Conservation (phyloP, 2,797 vertebrate genomes). For the Myotis myotis region DNA sequence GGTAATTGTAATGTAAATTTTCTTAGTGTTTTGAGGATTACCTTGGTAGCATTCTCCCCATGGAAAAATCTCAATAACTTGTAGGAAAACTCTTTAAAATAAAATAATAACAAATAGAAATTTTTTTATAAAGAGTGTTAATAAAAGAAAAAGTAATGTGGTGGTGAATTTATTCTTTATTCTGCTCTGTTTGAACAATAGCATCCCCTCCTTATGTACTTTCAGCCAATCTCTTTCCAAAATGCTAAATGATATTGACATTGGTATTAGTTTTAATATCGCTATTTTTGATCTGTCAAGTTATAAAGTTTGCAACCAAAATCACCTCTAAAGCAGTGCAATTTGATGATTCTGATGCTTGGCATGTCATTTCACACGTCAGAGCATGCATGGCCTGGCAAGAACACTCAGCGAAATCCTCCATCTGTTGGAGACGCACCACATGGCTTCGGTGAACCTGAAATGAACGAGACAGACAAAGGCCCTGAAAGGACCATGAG, state of each 20-base stretch:
- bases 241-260: slow-evolving; percentile 81
- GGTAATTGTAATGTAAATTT: slow-evolving; percentile 82
- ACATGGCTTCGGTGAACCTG: slow-evolving; percentile 88
- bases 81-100: slow-evolving; percentile 81
- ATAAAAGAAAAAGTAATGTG: slow-evolving; percentile 80
- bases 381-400: slow-evolving; percentile 83
- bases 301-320: slow-evolving; percentile 86
- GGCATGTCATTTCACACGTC: slow-evolving; percentile 89
- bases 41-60: slow-evolving; percentile 80
- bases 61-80: slow-evolving; percentile 83
- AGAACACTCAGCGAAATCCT: slow-evolving; percentile 82
- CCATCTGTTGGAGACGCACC: slow-evolving; percentile 82
- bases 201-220: slow-evolving; percentile 65
- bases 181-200: slow-evolving; percentile 79
- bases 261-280: slow-evolving; percentile 55
- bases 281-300: slow-evolving; percentile 89
- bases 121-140: neutral
- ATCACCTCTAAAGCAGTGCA: slow-evolving; percentile 78
- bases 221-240: slow-evolving; percentile 80
- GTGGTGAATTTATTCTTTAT: slow-evolving; percentile 86
- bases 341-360: slow-evolving; percentile 90
- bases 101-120: slow-evolving; percentile 59
- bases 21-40: slow-evolving; percentile 84
- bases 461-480: slow-evolving; percentile 89
- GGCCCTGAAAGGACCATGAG: slow-evolving; percentile 83